Conservation (phyloP, 2,888 invertebrate genomes). For the Cerceris ruficornis region DNA sequence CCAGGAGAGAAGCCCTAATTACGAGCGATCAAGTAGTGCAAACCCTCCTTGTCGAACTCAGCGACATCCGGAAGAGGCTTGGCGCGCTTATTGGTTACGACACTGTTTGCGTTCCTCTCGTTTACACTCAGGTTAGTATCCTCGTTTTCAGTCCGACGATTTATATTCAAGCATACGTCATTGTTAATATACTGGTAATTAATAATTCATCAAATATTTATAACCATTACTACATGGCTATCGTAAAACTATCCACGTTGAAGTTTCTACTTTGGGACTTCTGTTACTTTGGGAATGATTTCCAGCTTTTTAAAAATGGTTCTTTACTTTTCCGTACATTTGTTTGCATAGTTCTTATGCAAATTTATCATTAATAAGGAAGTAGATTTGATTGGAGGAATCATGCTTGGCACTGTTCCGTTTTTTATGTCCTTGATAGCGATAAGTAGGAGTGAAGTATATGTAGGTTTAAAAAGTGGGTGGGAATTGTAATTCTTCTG, state of each 20-base stretch:
- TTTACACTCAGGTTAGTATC: constrained; percentile 92
- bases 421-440: too few relatives aligned
- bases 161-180: background rate
- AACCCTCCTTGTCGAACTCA: constrained; percentile 93
- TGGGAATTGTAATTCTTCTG: too few relatives aligned
- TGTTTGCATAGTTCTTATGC: too few relatives aligned
- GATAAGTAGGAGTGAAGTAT: too few relatives aligned
- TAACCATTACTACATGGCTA: background rate
- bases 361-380: too few relatives aligned
- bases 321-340: too few relatives aligned
- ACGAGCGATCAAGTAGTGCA: constrained; percentile 96
- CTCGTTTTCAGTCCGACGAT: constrained; percentile 8
- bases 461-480: too few relatives aligned
- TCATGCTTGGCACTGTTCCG: too few relatives aligned
- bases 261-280: background rate
- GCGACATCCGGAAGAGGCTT: constrained; percentile 92
- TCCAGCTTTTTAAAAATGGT: too few relatives aligned
- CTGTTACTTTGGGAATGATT: too few relatives aligned
- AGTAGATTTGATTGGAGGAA: too few relatives aligned
- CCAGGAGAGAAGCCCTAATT: constrained; percentile 92
- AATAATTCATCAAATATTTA: constrained; percentile 6
- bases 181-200: background rate
- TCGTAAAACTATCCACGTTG: background rate
- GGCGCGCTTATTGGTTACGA: constrained; percentile 95
- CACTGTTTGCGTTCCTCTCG: constrained; percentile 95